phyloP scores from a whole-genome alignment of 2,888 invertebrate species.

The Gandaritis pyraliata region DNA sequence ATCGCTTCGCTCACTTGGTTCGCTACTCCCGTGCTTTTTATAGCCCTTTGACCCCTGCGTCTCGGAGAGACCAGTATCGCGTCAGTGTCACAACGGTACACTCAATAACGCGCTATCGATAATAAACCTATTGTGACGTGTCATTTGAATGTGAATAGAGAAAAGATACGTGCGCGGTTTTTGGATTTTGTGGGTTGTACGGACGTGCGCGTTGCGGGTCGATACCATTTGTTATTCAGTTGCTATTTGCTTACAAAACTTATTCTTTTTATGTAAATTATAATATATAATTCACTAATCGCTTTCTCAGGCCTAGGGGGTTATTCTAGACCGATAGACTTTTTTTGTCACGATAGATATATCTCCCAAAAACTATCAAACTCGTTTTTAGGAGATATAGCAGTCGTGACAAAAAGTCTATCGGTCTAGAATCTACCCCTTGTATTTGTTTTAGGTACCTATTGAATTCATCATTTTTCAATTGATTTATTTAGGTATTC shows the following conservation, averaged over 20 bases:
- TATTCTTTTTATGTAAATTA: background rate
- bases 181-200: constrained; percentile 15
- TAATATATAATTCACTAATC: background rate
- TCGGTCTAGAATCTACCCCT: too few species aligned
- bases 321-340: too few species aligned
- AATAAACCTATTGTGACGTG: constrained; percentile 8
- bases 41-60: constrained; percentile 58
- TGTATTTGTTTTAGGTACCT: too few species aligned
- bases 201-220: constrained; percentile 16
- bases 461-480: too few species aligned
- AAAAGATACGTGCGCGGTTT: background rate
- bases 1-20: constrained; percentile 61
- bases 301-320: too few species aligned
- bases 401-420: too few species aligned
- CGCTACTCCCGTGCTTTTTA: constrained; percentile 62
- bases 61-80: constrained; percentile 53
- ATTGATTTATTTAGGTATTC: too few species aligned
- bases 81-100: constrained; percentile 54
- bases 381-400: too few species aligned
- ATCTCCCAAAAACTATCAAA: too few species aligned
- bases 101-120: constrained; percentile 30
- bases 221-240: constrained; percentile 3
- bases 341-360: too few species aligned
- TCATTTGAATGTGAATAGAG: constrained; percentile 2
- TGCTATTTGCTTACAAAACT: background rate